A percentile compares a stretch with the other conserved stretches of the same genome.
These are phyloP conservation scores for Pardosa pseudoannulata DNA, from an alignment of 2,888 invertebrate species.

Conservation along the genomic window DNA sequence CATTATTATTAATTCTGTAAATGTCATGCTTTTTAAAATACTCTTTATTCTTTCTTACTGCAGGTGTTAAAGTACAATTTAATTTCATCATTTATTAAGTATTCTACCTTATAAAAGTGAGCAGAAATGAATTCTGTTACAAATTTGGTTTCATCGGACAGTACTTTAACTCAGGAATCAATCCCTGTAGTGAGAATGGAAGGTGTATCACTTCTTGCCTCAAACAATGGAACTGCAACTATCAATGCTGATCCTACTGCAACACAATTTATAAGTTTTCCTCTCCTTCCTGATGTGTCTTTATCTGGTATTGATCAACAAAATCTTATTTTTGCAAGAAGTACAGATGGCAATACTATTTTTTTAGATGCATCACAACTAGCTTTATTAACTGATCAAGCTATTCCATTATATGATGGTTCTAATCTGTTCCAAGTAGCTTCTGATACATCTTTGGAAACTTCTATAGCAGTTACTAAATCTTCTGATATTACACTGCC, in stretches of 20 bases:
- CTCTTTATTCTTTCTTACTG: no score
- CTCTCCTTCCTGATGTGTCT: slow-evolving; percentile 71
- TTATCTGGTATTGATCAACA: slow-evolving; percentile 67
- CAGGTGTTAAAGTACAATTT: no score
- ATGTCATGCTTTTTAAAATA: no score
- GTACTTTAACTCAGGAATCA: slow-evolving; percentile 2
- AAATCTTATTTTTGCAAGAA: slow-evolving; percentile 73
- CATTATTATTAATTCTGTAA: no score
- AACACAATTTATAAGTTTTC: slow-evolving; percentile 65
- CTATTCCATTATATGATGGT: slow-evolving; percentile 67
- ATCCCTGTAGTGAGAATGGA: slow-evolving; percentile 49
- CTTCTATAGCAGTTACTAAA: slow-evolving; percentile 21
- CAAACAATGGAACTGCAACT: slow-evolving; percentile 35
- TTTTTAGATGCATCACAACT: slow-evolving; percentile 73
- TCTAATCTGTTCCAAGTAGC: slow-evolving; percentile 54
- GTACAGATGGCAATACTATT: slow-evolving; percentile 72
- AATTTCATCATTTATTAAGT: no score
- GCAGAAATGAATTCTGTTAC: no score
- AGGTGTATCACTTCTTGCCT: slow-evolving; percentile 54
- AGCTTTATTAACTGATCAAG: slow-evolving; percentile 71
- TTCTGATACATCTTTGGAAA: slow-evolving; percentile 34
- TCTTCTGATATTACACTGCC: background rate
- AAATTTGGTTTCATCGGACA: slow-evolving; percentile 10
- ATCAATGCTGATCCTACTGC: background rate
- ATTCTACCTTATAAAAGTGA: no score